Percentiles rank a stretch among this genome's conserved stretches.
These are phyloP conservation scores for Enteromius treurensis DNA, from an alignment of 2,797 vertebrate species.

Conservation along the genomic window DNA sequence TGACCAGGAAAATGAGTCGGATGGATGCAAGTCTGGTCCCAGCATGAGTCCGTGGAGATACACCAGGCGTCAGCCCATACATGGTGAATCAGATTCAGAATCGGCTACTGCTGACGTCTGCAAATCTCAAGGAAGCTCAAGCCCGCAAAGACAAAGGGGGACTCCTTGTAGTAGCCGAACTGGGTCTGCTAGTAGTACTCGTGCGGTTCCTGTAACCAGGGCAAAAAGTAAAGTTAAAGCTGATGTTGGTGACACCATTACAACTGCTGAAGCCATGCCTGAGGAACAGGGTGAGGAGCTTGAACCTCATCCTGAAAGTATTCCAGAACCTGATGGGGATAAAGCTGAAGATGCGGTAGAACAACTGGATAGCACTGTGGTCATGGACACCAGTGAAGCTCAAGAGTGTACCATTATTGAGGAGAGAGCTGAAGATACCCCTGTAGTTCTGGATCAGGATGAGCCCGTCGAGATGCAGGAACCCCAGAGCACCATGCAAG, in stretches of 20 bases:
- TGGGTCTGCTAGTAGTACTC: constrained; percentile 68
- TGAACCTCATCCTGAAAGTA: constrained; percentile 17
- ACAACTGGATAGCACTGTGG: constrained; percentile 54
- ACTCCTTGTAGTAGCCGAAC: constrained; percentile 75
- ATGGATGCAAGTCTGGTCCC: constrained; percentile 74
- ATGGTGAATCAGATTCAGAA: constrained; percentile 70
- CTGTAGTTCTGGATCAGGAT: constrained; percentile 33
- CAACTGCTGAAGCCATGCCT: constrained; percentile 1
- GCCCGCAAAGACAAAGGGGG: constrained; percentile 54
- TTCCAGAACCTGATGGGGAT: constrained; percentile 22
- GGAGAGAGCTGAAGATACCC: constrained; percentile 52
- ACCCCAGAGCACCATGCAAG: not conserved
- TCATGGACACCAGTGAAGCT: constrained; percentile 64
- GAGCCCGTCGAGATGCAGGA: constrained; percentile 11
- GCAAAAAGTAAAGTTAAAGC: constrained; percentile 31
- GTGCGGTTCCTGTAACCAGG: constrained; percentile 30
- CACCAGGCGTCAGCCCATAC: constrained; percentile 38
- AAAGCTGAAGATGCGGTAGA: constrained; percentile 49
- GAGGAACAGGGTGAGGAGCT: constrained; percentile 22
- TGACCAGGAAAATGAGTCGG: constrained; percentile 69
- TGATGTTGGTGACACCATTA: not conserved
- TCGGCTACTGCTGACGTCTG: constrained; percentile 45
- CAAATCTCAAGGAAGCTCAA: constrained; percentile 59
- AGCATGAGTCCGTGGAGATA: constrained; percentile 56
- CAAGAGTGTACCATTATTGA: constrained; percentile 66